Evolutionary conservation across 2,113 vertebrate species (phyloP).

Genomic region (Gyps fulvus): DNA sequence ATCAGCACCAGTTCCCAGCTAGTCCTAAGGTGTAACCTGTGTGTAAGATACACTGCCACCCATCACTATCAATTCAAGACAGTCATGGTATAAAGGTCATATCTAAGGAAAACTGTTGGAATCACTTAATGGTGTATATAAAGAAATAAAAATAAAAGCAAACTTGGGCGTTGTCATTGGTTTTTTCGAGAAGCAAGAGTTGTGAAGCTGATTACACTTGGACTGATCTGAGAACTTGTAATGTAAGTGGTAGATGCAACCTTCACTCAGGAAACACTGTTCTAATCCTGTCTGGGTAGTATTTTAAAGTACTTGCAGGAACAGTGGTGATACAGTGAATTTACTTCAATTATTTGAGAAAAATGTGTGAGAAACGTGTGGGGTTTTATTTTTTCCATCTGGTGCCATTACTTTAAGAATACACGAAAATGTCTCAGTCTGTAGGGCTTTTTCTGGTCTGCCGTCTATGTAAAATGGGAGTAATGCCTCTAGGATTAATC

Average conservation of each 20-base stretch:
- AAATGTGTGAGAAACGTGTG: background rate
- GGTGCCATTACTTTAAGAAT: background rate
- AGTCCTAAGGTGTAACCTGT: background rate
- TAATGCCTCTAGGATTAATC: background rate
- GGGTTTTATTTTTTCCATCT: background rate
- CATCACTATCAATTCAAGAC: background rate
- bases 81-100: accelerated
- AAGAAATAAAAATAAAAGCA: background rate
- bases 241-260: background rate
- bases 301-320: background rate
- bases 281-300: background rate
- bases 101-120: background rate
- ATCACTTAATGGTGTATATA: background rate
- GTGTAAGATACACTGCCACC: too few species aligned
- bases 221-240: background rate
- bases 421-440: background rate
- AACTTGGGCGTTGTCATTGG: background rate
- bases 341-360: background rate
- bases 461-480: background rate
- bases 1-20: background rate
- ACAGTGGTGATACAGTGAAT: background rate
- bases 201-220: background rate
- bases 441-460: background rate
- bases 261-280: background rate
- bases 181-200: background rate